Percentiles rank a stretch among this genome's conserved stretches.
Conservation (phyloP, 1,140 invertebrate species). For the Drosophila prosaltans region DNA sequence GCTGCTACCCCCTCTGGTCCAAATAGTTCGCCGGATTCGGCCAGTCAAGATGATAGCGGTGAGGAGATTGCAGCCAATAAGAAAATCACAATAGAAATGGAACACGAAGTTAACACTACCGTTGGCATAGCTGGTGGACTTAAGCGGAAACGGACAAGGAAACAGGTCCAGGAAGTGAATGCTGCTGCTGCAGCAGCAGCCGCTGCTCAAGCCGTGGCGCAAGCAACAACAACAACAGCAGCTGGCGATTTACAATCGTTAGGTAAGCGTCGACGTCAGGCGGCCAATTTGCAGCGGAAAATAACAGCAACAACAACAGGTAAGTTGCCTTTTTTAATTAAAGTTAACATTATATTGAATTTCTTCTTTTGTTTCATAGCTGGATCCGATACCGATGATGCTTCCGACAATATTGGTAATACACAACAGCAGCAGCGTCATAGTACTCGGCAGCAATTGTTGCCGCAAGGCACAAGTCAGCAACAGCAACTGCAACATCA, state of each 20-base stretch:
- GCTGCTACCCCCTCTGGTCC: constrained; percentile 20
- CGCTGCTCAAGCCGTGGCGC: constrained; percentile 10
- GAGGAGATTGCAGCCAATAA: constrained; percentile 52
- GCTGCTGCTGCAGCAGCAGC: constrained; percentile 29
- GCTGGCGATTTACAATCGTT: constrained; percentile 53
- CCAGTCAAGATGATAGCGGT: constrained; percentile 79
- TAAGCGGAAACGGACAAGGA: constrained; percentile 84
- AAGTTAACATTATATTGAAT: constrained; percentile 18
- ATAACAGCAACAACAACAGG: constrained; percentile 52
- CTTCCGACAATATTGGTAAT: constrained; percentile 67
- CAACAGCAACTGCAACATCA: constrained; percentile 39
- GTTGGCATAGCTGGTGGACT: constrained; percentile 36
- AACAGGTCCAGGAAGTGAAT: constrained; percentile 80
- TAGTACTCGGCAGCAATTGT: constrained; percentile 42
- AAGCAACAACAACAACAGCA: constrained; percentile 20
- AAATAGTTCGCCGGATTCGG: constrained; percentile 75
- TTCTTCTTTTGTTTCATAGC: constrained; percentile 30
- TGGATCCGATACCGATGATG: constrained; percentile 84
- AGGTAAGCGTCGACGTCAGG: constrained; percentile 61
- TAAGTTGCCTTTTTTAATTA: constrained; percentile 39
- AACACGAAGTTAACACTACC: constrained; percentile 38
- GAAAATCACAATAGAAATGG: constrained; percentile 52
- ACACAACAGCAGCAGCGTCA: constrained; percentile 53
- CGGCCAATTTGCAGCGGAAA: constrained; percentile 53
- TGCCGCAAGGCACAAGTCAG: constrained; percentile 31